Evolutionary conservation across 2,888 invertebrate species (phyloP).

Genomic region (Crematogaster levior): DNA sequence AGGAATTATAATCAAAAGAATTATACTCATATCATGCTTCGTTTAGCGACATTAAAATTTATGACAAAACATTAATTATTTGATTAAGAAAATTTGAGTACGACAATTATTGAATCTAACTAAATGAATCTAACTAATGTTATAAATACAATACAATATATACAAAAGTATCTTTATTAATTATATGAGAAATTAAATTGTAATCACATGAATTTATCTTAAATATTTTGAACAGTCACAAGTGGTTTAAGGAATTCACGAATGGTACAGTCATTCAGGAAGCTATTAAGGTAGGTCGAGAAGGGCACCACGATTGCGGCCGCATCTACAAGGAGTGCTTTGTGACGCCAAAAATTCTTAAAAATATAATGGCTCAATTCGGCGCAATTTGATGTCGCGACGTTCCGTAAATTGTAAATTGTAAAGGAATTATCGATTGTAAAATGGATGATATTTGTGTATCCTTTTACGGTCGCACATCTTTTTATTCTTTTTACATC

Average conservation of each 20-base stretch:
- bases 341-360: slow-evolving; percentile 75
- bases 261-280: slow-evolving; percentile 87
- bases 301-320: slow-evolving; percentile 84
- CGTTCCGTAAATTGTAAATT: background rate
- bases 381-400: slow-evolving; percentile 53
- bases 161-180: slow-evolving; percentile 15
- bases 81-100: background rate
- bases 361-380: slow-evolving; percentile 73
- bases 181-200: background rate
- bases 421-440: background rate
- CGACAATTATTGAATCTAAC: background rate
- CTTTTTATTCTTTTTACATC: no score
- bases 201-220: slow-evolving; percentile 4
- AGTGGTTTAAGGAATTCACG: slow-evolving; percentile 85
- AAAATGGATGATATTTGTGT: background rate
- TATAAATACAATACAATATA: no score
- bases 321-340: slow-evolving; percentile 85
- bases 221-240: slow-evolving; percentile 83
- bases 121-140: no score
- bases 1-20: no score
- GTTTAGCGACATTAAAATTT: background rate
- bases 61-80: background rate
- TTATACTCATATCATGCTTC: background rate
- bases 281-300: slow-evolving; percentile 85
- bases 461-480: background rate